These are phyloP conservation scores for Heliothis virescens DNA, from an alignment of 1,140 invertebrate genomes.

Conservation along the genomic window DNA sequence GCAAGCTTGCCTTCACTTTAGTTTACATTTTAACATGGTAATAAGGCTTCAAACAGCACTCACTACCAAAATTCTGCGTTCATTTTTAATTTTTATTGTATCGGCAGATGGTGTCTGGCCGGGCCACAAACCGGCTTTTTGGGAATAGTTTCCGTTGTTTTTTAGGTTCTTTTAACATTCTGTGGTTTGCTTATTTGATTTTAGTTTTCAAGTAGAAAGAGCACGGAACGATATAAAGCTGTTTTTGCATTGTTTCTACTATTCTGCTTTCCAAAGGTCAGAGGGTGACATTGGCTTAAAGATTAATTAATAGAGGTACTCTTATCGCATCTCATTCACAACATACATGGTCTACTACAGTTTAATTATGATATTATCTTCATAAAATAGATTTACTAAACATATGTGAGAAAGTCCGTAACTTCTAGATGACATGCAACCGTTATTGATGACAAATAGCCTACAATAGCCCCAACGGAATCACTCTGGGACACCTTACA, in stretches of 20 bases:
- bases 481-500: background rate
- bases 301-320: background rate
- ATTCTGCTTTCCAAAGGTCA: background rate
- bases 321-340: background rate
- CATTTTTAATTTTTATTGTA: conserved; percentile 41
- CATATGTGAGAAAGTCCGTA: background rate
- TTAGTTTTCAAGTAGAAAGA: background rate
- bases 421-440: no score
- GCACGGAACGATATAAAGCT: background rate
- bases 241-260: background rate
- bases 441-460: background rate
- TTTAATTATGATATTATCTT: no score
- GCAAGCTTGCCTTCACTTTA: background rate
- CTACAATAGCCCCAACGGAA: background rate
- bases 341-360: background rate
- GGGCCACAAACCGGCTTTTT: conserved; percentile 44
- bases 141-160: conserved; percentile 45
- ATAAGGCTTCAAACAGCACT: conserved; percentile 5
- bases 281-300: background rate
- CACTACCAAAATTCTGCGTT: conserved; percentile 13
- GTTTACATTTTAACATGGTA: background rate
- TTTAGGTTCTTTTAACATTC: conserved; percentile 17
- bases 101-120: conserved; percentile 38
- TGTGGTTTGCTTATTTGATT: conserved; percentile 10
- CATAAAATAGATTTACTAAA: no score